phyloP scores from a whole-genome alignment of 2,797 vertebrate species.

The Diglossa cyanea region DNA sequence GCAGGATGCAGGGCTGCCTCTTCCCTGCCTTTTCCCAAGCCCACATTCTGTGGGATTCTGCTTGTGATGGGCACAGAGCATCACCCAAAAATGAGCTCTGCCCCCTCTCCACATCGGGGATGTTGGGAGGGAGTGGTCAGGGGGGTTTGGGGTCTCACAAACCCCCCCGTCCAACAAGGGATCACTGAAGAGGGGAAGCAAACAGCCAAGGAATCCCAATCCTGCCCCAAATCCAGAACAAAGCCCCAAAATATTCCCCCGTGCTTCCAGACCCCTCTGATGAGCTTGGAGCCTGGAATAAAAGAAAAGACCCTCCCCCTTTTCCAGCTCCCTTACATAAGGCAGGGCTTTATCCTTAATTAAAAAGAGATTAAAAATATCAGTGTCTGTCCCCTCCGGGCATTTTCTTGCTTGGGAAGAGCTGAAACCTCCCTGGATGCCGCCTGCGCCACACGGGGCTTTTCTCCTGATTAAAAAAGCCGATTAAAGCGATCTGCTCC shows the following conservation, averaged over 20 bases:
- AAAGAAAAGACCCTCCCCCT: neutral
- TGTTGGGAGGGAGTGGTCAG: neutral
- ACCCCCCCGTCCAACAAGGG: rapidly evolving
- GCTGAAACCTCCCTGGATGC: conserved; percentile 31
- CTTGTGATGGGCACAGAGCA: neutral
- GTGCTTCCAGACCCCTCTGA: neutral
- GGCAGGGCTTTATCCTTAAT: conserved; percentile 73
- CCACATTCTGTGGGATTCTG: neutral
- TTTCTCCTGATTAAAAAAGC: conserved; percentile 58
- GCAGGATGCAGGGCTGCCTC: neutral
- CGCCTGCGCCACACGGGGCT: neutral
- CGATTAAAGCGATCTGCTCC: conserved; percentile 27
- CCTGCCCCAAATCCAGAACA: neutral
- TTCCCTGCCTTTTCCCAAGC: neutral
- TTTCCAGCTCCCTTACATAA: conserved; percentile 40
- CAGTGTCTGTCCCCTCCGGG: conserved; percentile 45
- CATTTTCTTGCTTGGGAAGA: conserved; percentile 40
- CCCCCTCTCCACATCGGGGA: rapidly evolving
- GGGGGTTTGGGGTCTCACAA: neutral
- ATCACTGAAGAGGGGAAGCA: neutral
- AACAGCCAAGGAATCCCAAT: neutral
- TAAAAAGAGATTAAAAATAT: conserved; percentile 79
- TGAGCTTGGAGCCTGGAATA: neutral
- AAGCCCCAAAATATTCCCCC: neutral
- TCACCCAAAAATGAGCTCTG: neutral